These are phyloP conservation scores for Oncopeltus fasciatus DNA, from an alignment of 1,140 invertebrate species.

Conservation along the genomic window DNA sequence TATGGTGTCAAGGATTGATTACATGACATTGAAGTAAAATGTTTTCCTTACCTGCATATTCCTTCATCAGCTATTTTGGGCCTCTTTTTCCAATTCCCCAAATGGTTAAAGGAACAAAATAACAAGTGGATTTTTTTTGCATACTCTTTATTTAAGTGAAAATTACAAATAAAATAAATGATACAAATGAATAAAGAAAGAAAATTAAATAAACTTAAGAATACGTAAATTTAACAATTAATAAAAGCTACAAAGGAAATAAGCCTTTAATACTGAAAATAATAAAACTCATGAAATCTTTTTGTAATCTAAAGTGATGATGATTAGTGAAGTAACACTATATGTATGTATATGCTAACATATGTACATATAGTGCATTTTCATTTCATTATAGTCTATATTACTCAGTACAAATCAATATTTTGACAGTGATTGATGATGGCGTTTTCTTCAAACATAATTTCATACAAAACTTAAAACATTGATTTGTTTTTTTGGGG, in stretches of 20 bases:
- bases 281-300: neutral
- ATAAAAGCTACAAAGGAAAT: neutral
- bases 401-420: neutral
- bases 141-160: slow-evolving; percentile 1
- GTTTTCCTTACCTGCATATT: too few relatives aligned
- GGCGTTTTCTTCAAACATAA: too few relatives aligned
- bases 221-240: neutral
- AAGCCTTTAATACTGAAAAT: neutral
- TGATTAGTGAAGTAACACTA: neutral
- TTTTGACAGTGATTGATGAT: neutral
- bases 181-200: neutral
- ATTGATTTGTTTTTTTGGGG: neutral
- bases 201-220: neutral
- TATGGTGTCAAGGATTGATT: too few relatives aligned
- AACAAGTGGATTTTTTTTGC: too few relatives aligned
- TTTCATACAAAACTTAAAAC: neutral
- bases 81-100: too few relatives aligned
- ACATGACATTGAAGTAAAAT: too few relatives aligned
- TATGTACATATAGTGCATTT: neutral
- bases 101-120: too few relatives aligned
- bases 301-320: neutral
- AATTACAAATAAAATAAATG: neutral
- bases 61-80: too few relatives aligned
- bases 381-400: neutral
- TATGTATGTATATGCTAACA: neutral